These are phyloP conservation scores for Lepus timidus DNA, from an alignment of 2,113 vertebrate genomes.

Conservation along the genomic window DNA sequence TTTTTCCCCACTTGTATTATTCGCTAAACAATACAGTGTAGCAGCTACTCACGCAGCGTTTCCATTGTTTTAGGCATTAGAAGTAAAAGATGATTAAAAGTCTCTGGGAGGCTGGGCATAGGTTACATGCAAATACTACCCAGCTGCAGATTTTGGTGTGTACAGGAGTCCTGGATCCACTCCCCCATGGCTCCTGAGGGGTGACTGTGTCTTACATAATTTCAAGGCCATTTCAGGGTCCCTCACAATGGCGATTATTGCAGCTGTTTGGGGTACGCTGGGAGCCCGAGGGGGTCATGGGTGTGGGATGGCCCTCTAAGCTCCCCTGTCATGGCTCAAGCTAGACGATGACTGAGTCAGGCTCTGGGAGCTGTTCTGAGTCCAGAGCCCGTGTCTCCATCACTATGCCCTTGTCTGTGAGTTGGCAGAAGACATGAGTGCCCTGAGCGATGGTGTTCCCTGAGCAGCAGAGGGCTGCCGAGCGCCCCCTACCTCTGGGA, in stretches of 20 bases:
- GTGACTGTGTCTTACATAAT: background rate
- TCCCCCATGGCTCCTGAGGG: no score
- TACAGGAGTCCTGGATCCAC: no score
- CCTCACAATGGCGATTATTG: background rate
- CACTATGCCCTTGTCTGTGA: background rate
- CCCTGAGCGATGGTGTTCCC: background rate
- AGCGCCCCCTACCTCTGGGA: no score
- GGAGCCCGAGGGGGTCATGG: background rate
- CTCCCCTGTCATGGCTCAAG: background rate
- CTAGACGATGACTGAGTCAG: background rate
- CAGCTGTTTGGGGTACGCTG: background rate
- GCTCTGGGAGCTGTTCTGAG: background rate
- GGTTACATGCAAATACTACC: no score
- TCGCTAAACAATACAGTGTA: no score
- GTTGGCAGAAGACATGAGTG: background rate
- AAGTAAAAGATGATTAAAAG: no score
- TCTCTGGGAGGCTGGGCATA: no score
- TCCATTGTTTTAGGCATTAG: no score
- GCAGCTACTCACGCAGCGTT: no score
- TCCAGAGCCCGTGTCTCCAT: background rate
- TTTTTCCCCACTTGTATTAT: no score
- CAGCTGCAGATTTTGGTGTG: no score
- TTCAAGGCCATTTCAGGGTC: background rate
- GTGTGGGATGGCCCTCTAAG: background rate
- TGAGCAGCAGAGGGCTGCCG: background rate